Base-by-base conservation (phyloP, 2,797 vertebrate genomes). In the Microctenopoma stevenorrisi region DNA sequence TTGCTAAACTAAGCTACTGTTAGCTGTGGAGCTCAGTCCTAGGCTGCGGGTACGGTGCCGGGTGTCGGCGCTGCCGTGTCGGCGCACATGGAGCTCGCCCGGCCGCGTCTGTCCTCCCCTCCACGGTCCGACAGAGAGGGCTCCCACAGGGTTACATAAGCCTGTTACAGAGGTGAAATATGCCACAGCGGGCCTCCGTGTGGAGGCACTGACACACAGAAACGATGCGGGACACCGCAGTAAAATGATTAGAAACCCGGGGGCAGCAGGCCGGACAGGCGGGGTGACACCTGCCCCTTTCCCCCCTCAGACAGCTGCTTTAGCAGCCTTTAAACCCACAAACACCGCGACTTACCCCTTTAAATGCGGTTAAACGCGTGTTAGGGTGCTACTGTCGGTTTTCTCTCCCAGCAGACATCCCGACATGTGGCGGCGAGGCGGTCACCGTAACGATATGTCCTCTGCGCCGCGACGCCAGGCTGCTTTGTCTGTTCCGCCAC, bases 141-240 rank as follows among this genome's bases (percentile, higher is more conserved):
- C 85, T 87, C 88, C 81, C 84, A 81, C 61, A 44, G 72, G 73
- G 69, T 94, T 94, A 93, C 81, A 90, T 93, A 94, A 94, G 84
- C 74, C 57, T 33, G 59, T 64, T 40, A 65, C 52, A 75, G 65
- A 30, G 68, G 25, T 56, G 22, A 2, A 22, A 22, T 22, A 22
- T 22, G 2, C 1, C 22, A 22, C 22, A 22, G 22, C 22, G 22
- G 22, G 7, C 35, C 35, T 57, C 78, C 60, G 25, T 28, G 49
- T 62, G 48, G 30, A 64, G 26, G 58, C 7, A 22, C 37, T 4
- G 10, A 37, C 26, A 63, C 68, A 46, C 53, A 7, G 35, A 7
- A 37, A 7, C 35, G 9, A 2, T 37, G 8, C 35, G 28, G 28
- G 28, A 30, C 28, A 6, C 28, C 28, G 35, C 35, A 37, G 9